Evolutionary conservation across 2,797 vertebrate genomes (phyloP).

Genomic region (Labeo calbasu): DNA sequence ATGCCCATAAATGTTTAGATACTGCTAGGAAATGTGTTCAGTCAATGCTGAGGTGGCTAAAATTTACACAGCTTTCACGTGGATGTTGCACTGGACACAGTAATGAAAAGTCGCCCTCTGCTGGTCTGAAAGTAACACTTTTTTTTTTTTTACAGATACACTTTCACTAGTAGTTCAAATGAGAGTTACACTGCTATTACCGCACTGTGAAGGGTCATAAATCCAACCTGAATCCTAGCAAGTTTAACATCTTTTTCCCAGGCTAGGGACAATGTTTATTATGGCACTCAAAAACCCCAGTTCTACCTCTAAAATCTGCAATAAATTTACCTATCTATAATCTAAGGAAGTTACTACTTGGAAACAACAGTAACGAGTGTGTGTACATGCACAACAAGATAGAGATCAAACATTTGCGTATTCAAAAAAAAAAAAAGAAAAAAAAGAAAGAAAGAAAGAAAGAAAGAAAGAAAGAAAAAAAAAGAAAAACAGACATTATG

Average conservation of each 20-base stretch:
- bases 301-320: background rate
- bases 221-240: background rate
- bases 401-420: conserved; percentile 10
- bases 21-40: background rate
- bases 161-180: background rate
- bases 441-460: background rate
- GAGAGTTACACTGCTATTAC: background rate
- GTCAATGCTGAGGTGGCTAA: background rate
- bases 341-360: background rate
- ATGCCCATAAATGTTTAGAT: background rate
- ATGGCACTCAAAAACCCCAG: background rate
- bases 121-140: background rate
- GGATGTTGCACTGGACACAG: background rate
- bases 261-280: background rate
- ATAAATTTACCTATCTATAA: background rate
- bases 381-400: conserved; percentile 25
- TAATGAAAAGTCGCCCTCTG: conserved; percentile 22
- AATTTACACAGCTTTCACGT: background rate
- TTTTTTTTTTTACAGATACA: background rate
- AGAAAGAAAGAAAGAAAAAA: background rate
- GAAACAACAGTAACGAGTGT: background rate
- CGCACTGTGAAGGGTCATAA: background rate
- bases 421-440: background rate
- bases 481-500: no score
- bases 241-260: background rate